Base-by-base conservation (phyloP, 2,113 vertebrate genomes). In the Drymodes brunneopygia region DNA sequence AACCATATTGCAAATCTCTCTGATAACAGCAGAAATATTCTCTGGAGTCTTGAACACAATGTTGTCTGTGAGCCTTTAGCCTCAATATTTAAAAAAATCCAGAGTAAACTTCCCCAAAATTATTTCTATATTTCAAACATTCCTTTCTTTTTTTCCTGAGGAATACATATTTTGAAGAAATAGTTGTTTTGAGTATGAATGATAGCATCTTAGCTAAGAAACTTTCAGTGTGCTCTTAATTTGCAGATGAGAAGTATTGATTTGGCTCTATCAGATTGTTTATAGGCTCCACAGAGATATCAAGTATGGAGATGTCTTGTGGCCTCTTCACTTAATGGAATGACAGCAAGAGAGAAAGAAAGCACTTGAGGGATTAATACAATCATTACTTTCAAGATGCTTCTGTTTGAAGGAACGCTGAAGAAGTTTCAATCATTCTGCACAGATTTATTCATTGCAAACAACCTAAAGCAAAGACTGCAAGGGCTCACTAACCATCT, bases 341-440 rank as follows among this genome's bases (percentile, higher is more conserved):
- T 81, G 47, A 75, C 54, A 82, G 38, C 29, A 72, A 88, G 84
- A 86, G 57, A 38, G 62, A 95, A 87, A 73, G 47, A 81, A 84
- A 91, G 35, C 33, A 71, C 65, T 96, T 95, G 54, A 47, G 61
- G 71, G 31, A 88, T 74, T 84, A 84, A 86, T 51, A 36, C 24
- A 81, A 48, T 67, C 53, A 82, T 75, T 91, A 53, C 31, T 94
- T 96, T 80, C 12, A 62, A 90, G 79, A 75, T 50, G 33, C 6
- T 96, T 71, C 58, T 69, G 36, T 88, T 81, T 90, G 71, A 97
- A 93, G 73, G 58, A n/a, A 84, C 10, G 19, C 73, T 92, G 56
- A 91, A 87, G 54, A 78, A 22, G 83, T 89, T 96, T 65, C 31
- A 67, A 48, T 64, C 36, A 31, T 67, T 88, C 71, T 73, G 9